These are phyloP conservation scores for Didymodactylos carnosus DNA, from an alignment of 2,888 invertebrate species.

Conservation along the genomic window DNA sequence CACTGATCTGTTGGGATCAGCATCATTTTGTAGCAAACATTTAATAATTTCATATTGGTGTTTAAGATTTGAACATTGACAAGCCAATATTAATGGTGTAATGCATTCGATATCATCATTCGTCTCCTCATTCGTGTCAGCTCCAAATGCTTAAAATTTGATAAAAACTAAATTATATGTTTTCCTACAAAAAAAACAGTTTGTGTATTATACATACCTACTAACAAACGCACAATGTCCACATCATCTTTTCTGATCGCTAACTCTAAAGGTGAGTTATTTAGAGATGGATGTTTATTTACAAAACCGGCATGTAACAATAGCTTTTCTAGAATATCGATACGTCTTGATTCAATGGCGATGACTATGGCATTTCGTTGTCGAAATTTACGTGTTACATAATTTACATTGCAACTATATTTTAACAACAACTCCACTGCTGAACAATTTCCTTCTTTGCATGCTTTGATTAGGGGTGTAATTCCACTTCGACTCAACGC, in stretches of 20 bases:
- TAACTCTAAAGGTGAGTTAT: constrained; percentile 59
- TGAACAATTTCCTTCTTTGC: constrained; percentile 36
- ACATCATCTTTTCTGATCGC: constrained; percentile 46
- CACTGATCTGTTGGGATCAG: constrained; percentile 22
- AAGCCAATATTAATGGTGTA: constrained; percentile 34
- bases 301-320: constrained; percentile 60
- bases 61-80: constrained; percentile 23
- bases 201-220: constrained; percentile 39
- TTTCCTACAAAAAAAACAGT: constrained; percentile 58
- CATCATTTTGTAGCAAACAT: constrained; percentile 24
- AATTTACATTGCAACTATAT: constrained; percentile 62
- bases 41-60: constrained; percentile 23
- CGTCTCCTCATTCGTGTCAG: constrained; percentile 35
- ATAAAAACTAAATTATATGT: constrained; percentile 50
- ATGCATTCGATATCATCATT: constrained; percentile 24
- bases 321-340: constrained; percentile 51
- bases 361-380: constrained; percentile 35
- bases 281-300: constrained; percentile 43
- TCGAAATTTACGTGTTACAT: neutral
- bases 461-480: constrained; percentile 74
- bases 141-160: constrained; percentile 31
- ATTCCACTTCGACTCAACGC: constrained; percentile 64
- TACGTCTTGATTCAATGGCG: constrained; percentile 56
- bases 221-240: constrained; percentile 25
- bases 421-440: constrained; percentile 44